These are phyloP conservation scores for Egretta garzetta DNA, from an alignment of 2,113 vertebrate species.

Conservation along the genomic window DNA sequence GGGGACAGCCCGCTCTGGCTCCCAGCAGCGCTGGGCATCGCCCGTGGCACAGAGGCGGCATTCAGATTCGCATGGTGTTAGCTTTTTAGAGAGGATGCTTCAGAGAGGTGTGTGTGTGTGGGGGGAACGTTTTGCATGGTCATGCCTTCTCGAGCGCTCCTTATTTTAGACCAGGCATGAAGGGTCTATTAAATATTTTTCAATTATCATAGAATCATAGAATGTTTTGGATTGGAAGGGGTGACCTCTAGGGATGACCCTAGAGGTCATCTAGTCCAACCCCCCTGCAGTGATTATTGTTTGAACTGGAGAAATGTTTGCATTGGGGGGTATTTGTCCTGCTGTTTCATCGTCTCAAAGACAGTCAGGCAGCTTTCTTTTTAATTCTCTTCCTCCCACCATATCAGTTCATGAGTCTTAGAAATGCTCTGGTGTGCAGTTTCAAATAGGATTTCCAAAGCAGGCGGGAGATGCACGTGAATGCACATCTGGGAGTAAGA, in stretches of 20 bases:
- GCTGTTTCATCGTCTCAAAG: not conserved
- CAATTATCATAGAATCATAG: not conserved
- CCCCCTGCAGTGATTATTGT: not conserved
- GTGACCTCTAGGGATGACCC: no score
- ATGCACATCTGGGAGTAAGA: not conserved
- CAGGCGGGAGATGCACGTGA: not conserved
- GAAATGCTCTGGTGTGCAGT: not conserved
- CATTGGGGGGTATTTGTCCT: not conserved
- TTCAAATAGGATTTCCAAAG: not conserved
- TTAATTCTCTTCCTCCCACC: not conserved
- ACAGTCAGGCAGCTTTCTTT: not conserved
- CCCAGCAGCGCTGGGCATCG: not conserved
- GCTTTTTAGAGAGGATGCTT: not conserved
- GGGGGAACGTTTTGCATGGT: not conserved
- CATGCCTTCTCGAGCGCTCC: not conserved
- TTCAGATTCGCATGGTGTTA: not conserved
- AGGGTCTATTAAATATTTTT: not conserved
- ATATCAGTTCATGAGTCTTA: not conserved
- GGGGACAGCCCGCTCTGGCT: not conserved
- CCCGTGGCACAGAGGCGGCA: fast-evolving
- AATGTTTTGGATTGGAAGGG: no score
- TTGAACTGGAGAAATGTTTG: not conserved
- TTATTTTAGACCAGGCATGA: not conserved
- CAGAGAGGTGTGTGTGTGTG: not conserved
- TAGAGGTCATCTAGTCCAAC: no score